Base-by-base conservation (phyloP, 2,797 vertebrate species). In the Cyclura pinguis region DNA sequence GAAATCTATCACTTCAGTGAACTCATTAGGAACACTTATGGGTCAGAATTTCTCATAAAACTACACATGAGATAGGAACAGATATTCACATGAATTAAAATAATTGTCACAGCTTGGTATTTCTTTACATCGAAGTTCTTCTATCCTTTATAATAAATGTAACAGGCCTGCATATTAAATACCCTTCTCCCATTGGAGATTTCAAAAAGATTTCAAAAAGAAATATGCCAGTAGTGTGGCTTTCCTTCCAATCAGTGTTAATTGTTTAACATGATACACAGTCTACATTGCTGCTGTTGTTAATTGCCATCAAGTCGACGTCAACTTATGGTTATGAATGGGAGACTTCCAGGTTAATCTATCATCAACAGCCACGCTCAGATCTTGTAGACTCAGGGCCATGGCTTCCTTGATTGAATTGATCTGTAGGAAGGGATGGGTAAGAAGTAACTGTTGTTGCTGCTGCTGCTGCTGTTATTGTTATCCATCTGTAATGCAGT, bases 61-160 rank as follows among this genome's bases (percentile, higher is more conserved):
- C 6, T 35, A 87, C 18, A 84, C 38, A 84, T 87, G 52, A 80
- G 47, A 91, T 91, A 93, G 14, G 87, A 88, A 52, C 24, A n/a
- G 85, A 5, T 91, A 76, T 85, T 89, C 91, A 42, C 93, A 92
- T 92, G 91, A 80, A 73, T 91, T n/a, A 76, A 89, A 85, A 89
- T 47, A 84, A 91, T 52, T 47, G 84, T 92, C 81, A 5, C 73
- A 27, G 4, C 57, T 87, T 42, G 6, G 77, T 85, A 87, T 86
- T 86, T 87, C 59, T 94, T 88, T 85, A 72, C 55, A 82, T 29
- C 62, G 72, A 69, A 86, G 20, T 27, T 93, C 18, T 29, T 0
- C 82, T 62, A 47, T 35, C 24, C 0, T 27, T 91, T 62, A 35
- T 92, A 85, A 74, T 89, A 84, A 89, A 57, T 88, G 42, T 13